Evolutionary conservation across 2,888 invertebrate genomes (phyloP), one percentile per base, ranked within the genome.

Genomic region (Protodeltote pygarga): DNA sequence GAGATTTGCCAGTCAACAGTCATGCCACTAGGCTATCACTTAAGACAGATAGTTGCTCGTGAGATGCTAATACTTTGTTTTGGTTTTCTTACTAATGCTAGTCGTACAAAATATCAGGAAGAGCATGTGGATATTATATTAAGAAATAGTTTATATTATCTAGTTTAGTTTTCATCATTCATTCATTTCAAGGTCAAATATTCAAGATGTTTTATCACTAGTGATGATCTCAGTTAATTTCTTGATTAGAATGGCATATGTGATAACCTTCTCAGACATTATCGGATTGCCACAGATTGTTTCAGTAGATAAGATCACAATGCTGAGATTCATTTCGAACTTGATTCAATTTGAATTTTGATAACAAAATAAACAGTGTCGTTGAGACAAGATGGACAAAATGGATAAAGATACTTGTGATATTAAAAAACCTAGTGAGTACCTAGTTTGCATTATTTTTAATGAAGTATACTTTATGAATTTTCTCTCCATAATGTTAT

Each of bases 351-450:
- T 16, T 21, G 17, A 17, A 19, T 13, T 1, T 31, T 23, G 29
- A 14, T 49, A 11, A 32, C 17, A 33, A 19, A 6, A 29, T 10
- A 10, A 32, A 13, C 11, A 20, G 32, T 20, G 13, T 3, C 5
- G 9, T 17, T 17, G n/a, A 11, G 46, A 60, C 11, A 52, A 24
- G n/a, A 65, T n/a, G n/a, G n/a, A 40, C 31, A 37, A 46, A 8
- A 77, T 77, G 78, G 68, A 61, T 34, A 38, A 45, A 24, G 44
- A 35, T 20, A 20, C 6, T 29, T 25, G 31, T 11, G 17, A 42
- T 3, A n/a, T 47, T 37, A 47, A 53, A 5, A 72, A 67, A 14
- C 55, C 65, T 9, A 61, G 71, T 71, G 45, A 69, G 71, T 67
- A 3, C n/a, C n/a, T n/a, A 8, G 14, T 45, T 28, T 4, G 0